Base-by-base conservation (phyloP, 2,113 vertebrate genomes). In the Oreochromis niloticus region DNA sequence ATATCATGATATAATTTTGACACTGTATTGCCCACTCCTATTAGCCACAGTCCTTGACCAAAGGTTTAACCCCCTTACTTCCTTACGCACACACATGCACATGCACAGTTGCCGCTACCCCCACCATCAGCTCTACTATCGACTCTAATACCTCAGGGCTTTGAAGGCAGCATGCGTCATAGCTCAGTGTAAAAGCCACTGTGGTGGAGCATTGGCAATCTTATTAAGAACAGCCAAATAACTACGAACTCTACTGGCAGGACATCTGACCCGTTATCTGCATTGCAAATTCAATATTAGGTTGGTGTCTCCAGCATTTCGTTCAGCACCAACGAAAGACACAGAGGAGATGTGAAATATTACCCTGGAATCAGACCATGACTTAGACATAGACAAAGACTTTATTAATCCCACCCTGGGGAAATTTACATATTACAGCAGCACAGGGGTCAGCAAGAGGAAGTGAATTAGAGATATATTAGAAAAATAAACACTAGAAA, bases 201-300 rank as follows among this genome's bases (percentile, higher is more conserved):
- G 86, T 85, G 56, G 81, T 80, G 87, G 43, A 39, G 68, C 81
- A 85, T 78, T 83, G 84, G 85, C 93, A 90, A 86, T 90, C 89
- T 84, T 88, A 91, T 94, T 93, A 91, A 54, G 12, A 46, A 82
- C 85, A 82, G 82, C 66, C 88, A 88, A 90, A 83, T 9, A 68
- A 85, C 80, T 48, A 34, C 66, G 3, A 27, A 88, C 84, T 85
- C 81, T 32, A 55, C 91, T 24, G 56, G 56, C 48, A 68, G 82
- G 86, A 91, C 90, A 81, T 88, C 68, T 89, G 90, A 95, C 91
- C 92, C 10, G 3, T 71, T 61, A 83, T 43, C 63, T 88, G 87
- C 34, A 71, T 83, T 30, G 50, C 81, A 95, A 93, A 92, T 90
- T 88, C 57, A 55, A 80, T 63, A 86, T 84, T 84, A 82, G 87